Conservation (phyloP, 2,113 vertebrate genomes). For the Globicephala melas region DNA sequence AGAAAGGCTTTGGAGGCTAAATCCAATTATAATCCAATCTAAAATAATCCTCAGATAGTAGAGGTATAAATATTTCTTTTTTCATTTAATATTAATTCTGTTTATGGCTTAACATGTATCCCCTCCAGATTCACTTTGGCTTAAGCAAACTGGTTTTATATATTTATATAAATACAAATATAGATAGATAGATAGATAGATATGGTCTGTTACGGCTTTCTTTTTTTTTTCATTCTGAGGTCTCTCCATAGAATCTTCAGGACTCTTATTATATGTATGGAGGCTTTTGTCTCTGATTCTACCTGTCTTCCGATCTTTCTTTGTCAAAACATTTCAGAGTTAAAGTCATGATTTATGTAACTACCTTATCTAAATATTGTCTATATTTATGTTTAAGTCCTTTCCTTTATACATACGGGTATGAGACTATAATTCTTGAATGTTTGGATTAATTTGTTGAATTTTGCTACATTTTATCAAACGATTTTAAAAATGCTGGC, state of each 20-base stretch:
- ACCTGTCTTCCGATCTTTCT: background rate
- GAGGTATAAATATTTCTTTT: background rate
- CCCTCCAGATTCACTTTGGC: background rate
- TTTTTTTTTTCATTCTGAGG: background rate
- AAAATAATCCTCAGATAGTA: slow-evolving; percentile 3
- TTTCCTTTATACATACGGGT: background rate
- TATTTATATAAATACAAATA: background rate
- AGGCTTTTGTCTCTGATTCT: background rate
- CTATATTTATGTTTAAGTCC: background rate
- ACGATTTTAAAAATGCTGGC: background rate
- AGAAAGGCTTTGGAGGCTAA: background rate
- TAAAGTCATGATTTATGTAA: background rate
- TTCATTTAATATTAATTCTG: slow-evolving; percentile 15
- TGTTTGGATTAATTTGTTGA: background rate
- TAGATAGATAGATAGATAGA: background rate
- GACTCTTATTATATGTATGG: background rate
- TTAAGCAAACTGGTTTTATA: background rate
- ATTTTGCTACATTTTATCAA: background rate
- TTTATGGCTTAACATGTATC: background rate
- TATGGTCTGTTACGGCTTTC: background rate
- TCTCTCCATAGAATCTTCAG: background rate
- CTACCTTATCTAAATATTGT: background rate
- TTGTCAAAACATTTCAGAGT: background rate
- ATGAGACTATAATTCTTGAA: background rate
- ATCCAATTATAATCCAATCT: background rate